Evolutionary conservation across 2,797 vertebrate genomes (phyloP).

Genomic region (Artibeus lituratus): DNA sequence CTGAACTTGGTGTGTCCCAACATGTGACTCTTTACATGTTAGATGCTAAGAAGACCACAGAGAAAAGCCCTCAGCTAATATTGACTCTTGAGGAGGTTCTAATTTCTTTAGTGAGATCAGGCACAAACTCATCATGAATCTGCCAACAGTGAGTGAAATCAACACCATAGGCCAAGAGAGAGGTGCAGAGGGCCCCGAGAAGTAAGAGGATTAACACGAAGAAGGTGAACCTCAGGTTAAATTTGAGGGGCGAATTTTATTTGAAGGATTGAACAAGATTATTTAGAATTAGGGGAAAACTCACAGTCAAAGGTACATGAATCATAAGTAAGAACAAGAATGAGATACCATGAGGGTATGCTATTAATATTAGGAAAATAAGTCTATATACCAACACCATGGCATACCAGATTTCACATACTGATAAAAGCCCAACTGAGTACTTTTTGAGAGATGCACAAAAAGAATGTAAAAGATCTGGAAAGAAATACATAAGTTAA

Average conservation of each 20-base stretch:
- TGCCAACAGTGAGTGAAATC: not conserved
- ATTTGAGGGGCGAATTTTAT: not conserved
- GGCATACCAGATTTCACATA: not conserved
- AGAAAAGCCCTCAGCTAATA: not conserved
- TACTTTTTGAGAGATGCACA: not conserved
- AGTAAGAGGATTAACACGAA: not conserved
- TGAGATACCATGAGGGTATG: accelerated
- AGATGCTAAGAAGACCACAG: not conserved
- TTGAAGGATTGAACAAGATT: not conserved
- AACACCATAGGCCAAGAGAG: not conserved
- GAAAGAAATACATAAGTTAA: conserved; percentile 15
- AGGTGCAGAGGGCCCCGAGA: not conserved
- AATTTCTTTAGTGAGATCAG: not conserved
- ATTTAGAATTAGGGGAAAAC: not conserved
- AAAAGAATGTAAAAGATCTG: not conserved
- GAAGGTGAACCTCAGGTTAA: not conserved
- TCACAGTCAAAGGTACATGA: not conserved
- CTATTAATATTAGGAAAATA: not conserved
- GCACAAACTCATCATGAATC: not conserved
- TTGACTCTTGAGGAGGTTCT: not conserved
- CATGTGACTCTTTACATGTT: not conserved
- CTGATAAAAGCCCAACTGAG: not conserved
- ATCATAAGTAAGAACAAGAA: not conserved
- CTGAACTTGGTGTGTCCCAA: not conserved
- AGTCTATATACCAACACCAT: not conserved